phyloP scores from a whole-genome alignment of 2,888 invertebrate genomes.

The Epirrhoe alternata region DNA sequence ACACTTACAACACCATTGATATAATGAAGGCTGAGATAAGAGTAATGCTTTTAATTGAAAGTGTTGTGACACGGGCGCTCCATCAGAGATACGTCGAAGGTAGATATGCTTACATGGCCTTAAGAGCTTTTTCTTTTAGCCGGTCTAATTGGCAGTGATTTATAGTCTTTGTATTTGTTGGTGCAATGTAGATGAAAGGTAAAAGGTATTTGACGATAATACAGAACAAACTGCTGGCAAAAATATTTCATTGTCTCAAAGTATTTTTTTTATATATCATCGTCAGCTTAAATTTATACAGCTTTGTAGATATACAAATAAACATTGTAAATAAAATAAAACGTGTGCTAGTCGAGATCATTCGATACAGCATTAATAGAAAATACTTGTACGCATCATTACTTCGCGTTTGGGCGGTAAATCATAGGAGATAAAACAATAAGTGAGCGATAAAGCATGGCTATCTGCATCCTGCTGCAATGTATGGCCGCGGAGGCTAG shows the following conservation, averaged over 20 bases:
- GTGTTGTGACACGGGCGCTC: slow-evolving; percentile 41
- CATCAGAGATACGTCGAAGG: slow-evolving; percentile 23
- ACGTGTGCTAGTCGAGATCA: slow-evolving; percentile 12
- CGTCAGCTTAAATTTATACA: no score
- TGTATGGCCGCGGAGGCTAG: slow-evolving; percentile 22
- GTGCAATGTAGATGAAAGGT: background rate
- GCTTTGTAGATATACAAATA: no score
- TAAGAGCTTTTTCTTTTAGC: slow-evolving; percentile 25
- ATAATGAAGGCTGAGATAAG: slow-evolving; percentile 74
- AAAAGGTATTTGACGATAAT: background rate
- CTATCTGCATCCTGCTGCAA: slow-evolving; percentile 29
- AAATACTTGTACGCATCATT: slow-evolving; percentile 31
- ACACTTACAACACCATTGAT: slow-evolving; percentile 71
- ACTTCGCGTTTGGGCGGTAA: slow-evolving; percentile 32
- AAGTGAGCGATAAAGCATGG: slow-evolving; percentile 43
- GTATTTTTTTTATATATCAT: no score
- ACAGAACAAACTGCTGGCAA: no score
- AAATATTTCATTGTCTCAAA: no score
- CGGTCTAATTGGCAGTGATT: slow-evolving; percentile 26
- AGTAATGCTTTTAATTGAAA: slow-evolving; percentile 76
- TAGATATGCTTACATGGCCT: slow-evolving; percentile 28
- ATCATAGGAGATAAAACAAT: slow-evolving; percentile 47
- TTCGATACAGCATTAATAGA: slow-evolving; percentile 30
- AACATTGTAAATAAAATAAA: background rate
- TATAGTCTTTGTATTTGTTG: slow-evolving; percentile 7